phyloP scores from a whole-genome alignment of 2,888 invertebrate species.

The Apotomis turbidana region DNA sequence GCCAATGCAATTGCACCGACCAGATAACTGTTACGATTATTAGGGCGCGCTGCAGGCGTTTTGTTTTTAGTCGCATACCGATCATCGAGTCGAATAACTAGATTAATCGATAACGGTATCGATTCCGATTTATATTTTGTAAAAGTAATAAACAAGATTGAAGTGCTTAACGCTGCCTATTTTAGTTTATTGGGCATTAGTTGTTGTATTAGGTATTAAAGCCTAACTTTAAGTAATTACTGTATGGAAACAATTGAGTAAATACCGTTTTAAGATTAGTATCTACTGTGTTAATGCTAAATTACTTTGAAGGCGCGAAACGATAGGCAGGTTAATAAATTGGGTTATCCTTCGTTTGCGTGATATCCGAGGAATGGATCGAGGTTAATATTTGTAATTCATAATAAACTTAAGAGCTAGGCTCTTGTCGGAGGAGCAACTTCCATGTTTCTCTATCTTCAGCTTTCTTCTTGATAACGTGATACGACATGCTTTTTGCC shows the following conservation, averaged over 20 bases:
- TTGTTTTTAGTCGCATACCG: constrained; percentile 40
- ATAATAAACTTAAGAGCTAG: too few relatives aligned
- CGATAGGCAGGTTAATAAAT: too few relatives aligned
- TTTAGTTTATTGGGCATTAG: not conserved
- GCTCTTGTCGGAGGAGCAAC: too few relatives aligned
- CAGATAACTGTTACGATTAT: constrained; percentile 37
- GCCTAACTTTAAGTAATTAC: too few relatives aligned
- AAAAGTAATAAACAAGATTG: constrained; percentile 28
- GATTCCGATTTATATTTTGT: constrained; percentile 20
- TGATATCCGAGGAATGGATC: too few relatives aligned
- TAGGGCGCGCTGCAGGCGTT: constrained; percentile 40
- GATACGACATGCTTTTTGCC: too few relatives aligned
- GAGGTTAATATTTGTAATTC: too few relatives aligned
- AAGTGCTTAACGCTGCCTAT: constrained; percentile 22
- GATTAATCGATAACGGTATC: constrained; percentile 41
- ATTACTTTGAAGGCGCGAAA: too few relatives aligned
- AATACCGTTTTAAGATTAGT: not conserved
- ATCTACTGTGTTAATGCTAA: too few relatives aligned
- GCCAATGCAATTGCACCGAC: constrained; percentile 37
- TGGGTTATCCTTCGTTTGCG: too few relatives aligned
- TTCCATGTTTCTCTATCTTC: too few relatives aligned
- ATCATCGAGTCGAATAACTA: constrained; percentile 38
- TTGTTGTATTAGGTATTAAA: not conserved
- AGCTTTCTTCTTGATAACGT: too few relatives aligned
- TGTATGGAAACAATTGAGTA: not conserved